phyloP scores from a whole-genome alignment of 2,113 vertebrate genomes.

The Lates calcarifer region DNA sequence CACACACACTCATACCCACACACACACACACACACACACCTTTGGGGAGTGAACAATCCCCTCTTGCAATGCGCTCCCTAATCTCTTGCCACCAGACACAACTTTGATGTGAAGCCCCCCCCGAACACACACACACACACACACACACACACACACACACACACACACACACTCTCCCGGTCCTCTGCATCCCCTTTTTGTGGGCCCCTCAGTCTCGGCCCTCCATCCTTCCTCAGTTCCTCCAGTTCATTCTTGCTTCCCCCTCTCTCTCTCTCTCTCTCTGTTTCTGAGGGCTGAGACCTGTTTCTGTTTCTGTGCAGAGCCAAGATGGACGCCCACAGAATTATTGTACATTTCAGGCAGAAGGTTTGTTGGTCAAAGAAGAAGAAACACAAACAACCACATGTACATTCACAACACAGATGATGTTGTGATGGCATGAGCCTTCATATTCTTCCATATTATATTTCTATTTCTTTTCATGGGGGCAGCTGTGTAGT shows the following conservation, averaged over 20 bases:
- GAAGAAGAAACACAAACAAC: background rate
- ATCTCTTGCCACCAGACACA: slow-evolving; percentile 72
- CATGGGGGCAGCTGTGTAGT: no score
- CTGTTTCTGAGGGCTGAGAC: no score
- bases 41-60: slow-evolving; percentile 73
- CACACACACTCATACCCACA: slow-evolving; percentile 33
- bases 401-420: no score
- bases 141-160: no score
- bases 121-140: no score
- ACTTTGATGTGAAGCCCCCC: slow-evolving; percentile 74
- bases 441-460: no score
- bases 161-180: no score
- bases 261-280: background rate
- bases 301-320: no score
- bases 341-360: no score
- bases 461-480: no score
- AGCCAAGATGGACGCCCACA: background rate
- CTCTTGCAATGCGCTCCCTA: slow-evolving; percentile 73
- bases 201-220: slow-evolving; percentile 63
- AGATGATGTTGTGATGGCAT: no score
- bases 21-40: slow-evolving; percentile 53
- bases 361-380: background rate
- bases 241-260: slow-evolving; percentile 39
- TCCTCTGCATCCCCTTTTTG: slow-evolving; percentile 38
- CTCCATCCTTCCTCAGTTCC: slow-evolving; percentile 45